phyloP scores from a whole-genome alignment of 2,888 invertebrate species.

The Tolmerus cingulatus region DNA sequence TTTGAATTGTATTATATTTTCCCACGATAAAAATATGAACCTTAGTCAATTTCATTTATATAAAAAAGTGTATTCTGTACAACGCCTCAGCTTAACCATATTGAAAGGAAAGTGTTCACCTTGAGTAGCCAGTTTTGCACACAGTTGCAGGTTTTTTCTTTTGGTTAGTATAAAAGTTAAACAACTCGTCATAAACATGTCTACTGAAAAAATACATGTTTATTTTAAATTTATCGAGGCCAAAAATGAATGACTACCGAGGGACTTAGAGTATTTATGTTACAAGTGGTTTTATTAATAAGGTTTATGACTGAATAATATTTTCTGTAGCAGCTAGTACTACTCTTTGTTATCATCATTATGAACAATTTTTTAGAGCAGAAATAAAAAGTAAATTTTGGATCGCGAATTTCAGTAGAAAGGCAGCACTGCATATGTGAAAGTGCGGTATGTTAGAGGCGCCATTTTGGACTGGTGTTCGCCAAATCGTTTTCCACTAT shows the following conservation, averaged over 20 bases:
- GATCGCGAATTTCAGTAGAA: not conserved
- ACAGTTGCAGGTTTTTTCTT: not conserved
- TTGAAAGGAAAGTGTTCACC: not conserved
- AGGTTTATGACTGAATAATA: not conserved
- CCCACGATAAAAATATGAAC: not conserved
- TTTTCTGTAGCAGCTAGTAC: not conserved
- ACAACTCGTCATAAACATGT: not conserved
- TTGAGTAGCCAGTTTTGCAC: not conserved
- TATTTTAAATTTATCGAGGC: not conserved
- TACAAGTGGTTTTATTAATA: not conserved
- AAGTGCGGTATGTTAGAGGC: not conserved
- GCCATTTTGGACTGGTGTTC: not conserved
- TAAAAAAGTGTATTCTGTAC: not conserved
- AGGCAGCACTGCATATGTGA: not conserved
- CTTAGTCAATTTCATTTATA: not conserved
- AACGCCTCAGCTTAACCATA: not conserved
- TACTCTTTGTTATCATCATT: not conserved
- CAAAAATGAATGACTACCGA: not conserved
- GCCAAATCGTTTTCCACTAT: not conserved
- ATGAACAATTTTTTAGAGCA: not conserved
- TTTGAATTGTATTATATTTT: not conserved
- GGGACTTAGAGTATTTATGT: not conserved
- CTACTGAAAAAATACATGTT: not conserved
- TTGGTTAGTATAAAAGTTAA: not conserved
- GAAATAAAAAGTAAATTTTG: not conserved